Conservation (phyloP, 2,888 invertebrate genomes). For the Pristionchus entomophagus region DNA sequence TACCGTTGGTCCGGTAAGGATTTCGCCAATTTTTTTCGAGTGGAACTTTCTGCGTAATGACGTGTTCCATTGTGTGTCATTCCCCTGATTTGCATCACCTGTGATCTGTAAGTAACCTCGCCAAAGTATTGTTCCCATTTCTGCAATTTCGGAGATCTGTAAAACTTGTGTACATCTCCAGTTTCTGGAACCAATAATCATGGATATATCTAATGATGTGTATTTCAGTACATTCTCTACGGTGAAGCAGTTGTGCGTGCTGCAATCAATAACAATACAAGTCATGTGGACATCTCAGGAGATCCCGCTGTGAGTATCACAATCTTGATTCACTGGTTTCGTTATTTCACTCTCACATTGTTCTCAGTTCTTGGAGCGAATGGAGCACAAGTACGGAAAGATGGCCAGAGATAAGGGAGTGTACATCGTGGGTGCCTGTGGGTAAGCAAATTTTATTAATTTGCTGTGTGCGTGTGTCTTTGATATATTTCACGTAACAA, state of each 20-base stretch:
- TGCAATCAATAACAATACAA: conserved; percentile 86
- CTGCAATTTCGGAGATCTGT: too few species aligned
- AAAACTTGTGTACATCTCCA: too few species aligned
- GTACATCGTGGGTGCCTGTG: conserved; percentile 92
- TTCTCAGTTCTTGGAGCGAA: conserved; percentile 84
- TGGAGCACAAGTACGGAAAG: conserved; percentile 87
- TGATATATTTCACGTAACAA: not conserved
- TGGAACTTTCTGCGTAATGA: too few species aligned
- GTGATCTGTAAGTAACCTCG: too few species aligned
- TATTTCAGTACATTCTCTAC: conserved; percentile 82
- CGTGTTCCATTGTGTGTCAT: too few species aligned
- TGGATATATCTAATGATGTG: too few species aligned
- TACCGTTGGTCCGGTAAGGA: not conserved
- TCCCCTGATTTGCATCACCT: too few species aligned
- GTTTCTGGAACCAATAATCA: too few species aligned
- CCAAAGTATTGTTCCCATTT: too few species aligned
- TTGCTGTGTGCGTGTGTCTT: too few species aligned
- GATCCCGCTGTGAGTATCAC: conserved; percentile 82
- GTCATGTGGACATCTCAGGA: conserved; percentile 93
- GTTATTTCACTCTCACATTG: too few species aligned
- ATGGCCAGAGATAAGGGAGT: conserved; percentile 79
- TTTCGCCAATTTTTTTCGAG: not conserved
- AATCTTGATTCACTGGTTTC: too few species aligned
- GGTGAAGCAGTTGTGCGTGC: conserved; percentile 93
- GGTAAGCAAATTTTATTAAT: conserved; percentile 76